Base-by-base conservation (phyloP, 2,888 invertebrate genomes). In the Tetropium fuscum region DNA sequence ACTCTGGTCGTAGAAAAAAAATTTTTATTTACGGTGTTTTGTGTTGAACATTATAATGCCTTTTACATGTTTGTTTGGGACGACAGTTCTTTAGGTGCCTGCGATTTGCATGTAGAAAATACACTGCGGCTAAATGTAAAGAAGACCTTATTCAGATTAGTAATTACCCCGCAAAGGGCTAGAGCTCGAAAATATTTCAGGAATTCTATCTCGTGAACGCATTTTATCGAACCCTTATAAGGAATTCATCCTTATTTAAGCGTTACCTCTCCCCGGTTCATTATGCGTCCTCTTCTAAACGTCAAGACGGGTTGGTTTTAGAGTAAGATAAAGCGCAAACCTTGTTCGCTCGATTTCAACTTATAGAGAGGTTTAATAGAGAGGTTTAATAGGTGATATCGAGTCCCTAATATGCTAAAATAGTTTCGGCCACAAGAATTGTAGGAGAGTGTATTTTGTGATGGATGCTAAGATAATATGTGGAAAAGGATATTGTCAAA, bases 221-320 rank as follows among this genome's bases (percentile, higher is more conserved):
- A 49, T 58, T 58, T 61, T 58, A 55, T 58, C 56, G 53, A 60
- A 51, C 58, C 49, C 60, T 53, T 47, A 60, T 58, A 56, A 66
- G 69, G 69, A 69, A 69, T 69, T 66, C 48, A 63, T 48, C 60
- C 56, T 58, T 57, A 53, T 53, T 57, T 60, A 44, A 55, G 55
- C 45, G 36, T 40, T 44, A 19, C 22, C 3, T 27, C 43, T 36
- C 45, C 18, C 25, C 55, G 49, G 30, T 32, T 16, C 20, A 19
- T 55, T 16, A 19, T 55, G 11, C 19, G 10, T 16, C 44, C 51
- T 55, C 51, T 51, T 60, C 40, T 32, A 20, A n/a, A 22, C 36
- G 6, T 36, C 43, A 41, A 18, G 22, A 47, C 40, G 47, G 47
- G 41, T 40, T 40, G 30, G 27, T 47, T 45, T 47, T 27, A 32